phyloP scores from a whole-genome alignment of 1,140 invertebrate species.

The Oryctes rhinoceros region DNA sequence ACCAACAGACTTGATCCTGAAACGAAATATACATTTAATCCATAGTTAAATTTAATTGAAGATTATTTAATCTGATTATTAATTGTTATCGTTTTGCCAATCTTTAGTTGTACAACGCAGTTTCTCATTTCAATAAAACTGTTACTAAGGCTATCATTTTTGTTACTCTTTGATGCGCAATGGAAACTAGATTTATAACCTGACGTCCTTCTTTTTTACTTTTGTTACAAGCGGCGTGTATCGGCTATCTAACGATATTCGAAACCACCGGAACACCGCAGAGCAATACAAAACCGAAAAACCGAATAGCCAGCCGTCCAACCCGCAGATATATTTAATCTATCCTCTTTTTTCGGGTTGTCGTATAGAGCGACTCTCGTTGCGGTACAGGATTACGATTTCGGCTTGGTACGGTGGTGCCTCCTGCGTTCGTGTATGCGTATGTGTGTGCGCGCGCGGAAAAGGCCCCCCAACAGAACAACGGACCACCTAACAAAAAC shows the following conservation, averaged over 20 bases:
- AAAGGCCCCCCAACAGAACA: constrained; percentile 28
- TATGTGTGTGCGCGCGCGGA: background rate
- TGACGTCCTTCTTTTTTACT: background rate
- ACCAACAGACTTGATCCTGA: too few species aligned
- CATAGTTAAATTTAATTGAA: too few species aligned
- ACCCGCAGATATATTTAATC: constrained; percentile 24
- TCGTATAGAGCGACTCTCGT: background rate
- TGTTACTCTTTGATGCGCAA: too few species aligned
- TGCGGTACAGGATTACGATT: constrained; percentile 22
- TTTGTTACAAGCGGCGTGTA: background rate
- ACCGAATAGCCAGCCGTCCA: background rate
- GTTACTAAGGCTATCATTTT: too few species aligned
- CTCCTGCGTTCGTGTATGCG: background rate
- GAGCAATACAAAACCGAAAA: background rate
- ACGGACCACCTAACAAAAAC: constrained; percentile 54
- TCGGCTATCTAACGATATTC: constrained; percentile 26
- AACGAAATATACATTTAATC: too few species aligned
- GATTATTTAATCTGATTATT: too few species aligned
- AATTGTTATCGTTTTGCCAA: too few species aligned
- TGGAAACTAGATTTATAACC: background rate
- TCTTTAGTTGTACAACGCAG: too few species aligned
- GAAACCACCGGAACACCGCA: constrained; percentile 4
- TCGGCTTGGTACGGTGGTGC: background rate
- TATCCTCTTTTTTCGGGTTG: constrained; percentile 13
- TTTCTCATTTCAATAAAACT: too few species aligned